phyloP scores from a whole-genome alignment of 1,140 invertebrate genomes.

The Papilio dardanus region DNA sequence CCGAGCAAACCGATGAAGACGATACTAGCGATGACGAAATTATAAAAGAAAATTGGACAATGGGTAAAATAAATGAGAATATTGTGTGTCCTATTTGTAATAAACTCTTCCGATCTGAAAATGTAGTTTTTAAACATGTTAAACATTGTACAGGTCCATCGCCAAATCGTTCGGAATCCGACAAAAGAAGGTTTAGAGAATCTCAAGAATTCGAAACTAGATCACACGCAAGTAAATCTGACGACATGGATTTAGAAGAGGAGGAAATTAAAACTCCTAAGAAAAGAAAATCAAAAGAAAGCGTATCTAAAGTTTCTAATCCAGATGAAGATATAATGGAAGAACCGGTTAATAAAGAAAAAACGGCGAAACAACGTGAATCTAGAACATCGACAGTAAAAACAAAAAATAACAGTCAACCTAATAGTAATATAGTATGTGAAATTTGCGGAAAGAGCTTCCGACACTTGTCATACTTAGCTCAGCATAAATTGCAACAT shows the following conservation, averaged over 20 bases:
- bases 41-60: constrained; percentile 76
- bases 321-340: constrained; percentile 62
- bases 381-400: constrained; percentile 47
- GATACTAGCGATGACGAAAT: constrained; percentile 64
- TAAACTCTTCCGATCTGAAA: constrained; percentile 78
- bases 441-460: constrained; percentile 80
- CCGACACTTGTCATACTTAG: constrained; percentile 76
- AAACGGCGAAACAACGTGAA: constrained; percentile 47
- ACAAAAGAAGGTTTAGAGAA: constrained; percentile 57
- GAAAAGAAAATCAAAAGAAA: constrained; percentile 61
- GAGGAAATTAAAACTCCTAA: constrained; percentile 47
- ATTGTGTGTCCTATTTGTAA: constrained; percentile 80
- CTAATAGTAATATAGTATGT: constrained; percentile 62
- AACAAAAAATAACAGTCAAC: constrained; percentile 49
- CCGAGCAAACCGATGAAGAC: constrained; percentile 58
- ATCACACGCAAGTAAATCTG: constrained; percentile 55
- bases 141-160: constrained; percentile 80
- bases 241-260: constrained; percentile 59
- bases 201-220: constrained; percentile 63
- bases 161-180: constrained; percentile 71
- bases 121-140: constrained; percentile 81
- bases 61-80: constrained; percentile 78
- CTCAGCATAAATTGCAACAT: constrained; percentile 73
- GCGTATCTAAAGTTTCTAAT: constrained; percentile 43
- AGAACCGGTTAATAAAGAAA: constrained; percentile 64